Evolutionary conservation across 64 coral and sea anemone genomes (phyloP).

Genomic region (Pocillopora damicornis): DNA sequence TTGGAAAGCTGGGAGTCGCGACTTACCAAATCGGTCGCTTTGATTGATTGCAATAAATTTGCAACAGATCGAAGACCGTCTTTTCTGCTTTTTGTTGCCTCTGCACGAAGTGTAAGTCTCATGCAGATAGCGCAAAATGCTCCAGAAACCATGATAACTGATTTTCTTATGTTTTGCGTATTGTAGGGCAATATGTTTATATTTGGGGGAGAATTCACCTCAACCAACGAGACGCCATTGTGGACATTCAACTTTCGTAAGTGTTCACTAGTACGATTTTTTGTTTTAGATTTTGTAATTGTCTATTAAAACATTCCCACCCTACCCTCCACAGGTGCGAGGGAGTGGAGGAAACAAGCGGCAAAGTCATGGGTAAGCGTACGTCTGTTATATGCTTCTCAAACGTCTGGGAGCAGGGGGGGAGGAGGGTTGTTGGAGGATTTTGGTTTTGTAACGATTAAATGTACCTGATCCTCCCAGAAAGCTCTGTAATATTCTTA

Average conservation of each 20-base stretch:
- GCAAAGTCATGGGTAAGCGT: constrained; percentile 28
- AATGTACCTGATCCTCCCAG: too few relatives aligned
- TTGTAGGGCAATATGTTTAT: constrained; percentile 79
- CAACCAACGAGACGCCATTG: constrained; percentile 67
- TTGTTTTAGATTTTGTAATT: background rate
- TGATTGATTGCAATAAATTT: too few relatives aligned
- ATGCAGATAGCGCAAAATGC: too few relatives aligned
- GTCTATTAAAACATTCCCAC: background rate
- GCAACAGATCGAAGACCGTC: too few relatives aligned
- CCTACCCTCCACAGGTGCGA: background rate
- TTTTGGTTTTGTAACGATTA: too few relatives aligned
- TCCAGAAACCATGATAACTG: background rate
- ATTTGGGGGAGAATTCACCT: constrained; percentile 94
- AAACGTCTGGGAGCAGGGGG: too few relatives aligned
- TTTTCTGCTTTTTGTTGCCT: too few relatives aligned
- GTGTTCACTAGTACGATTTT: background rate
- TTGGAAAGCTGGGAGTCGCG: too few relatives aligned
- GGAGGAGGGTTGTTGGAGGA: too few relatives aligned
- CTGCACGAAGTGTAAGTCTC: too few relatives aligned
- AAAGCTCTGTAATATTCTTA: too few relatives aligned
- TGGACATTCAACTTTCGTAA: constrained; percentile 82
- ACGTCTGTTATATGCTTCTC: background rate
- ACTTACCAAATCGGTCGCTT: too few relatives aligned
- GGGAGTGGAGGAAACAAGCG: constrained; percentile 15
- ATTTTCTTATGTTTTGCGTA: background rate